Evolutionary conservation across 2,888 invertebrate species (phyloP), one percentile per base, ranked within the genome.

Genomic region (Asteroscopus sphinx): DNA sequence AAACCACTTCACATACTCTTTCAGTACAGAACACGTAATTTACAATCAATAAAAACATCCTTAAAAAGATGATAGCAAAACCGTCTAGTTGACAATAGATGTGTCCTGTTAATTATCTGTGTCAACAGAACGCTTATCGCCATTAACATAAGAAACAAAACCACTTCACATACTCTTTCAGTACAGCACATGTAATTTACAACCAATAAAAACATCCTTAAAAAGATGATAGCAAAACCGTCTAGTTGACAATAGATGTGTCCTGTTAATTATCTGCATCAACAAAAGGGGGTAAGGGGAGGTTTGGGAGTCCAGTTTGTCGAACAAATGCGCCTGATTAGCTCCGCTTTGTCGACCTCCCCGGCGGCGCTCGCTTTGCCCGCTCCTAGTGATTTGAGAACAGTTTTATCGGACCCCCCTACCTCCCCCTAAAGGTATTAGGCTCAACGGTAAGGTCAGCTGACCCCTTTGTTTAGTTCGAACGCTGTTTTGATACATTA

Each of bases 241-340:
- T 61, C 16, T 48, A 57, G 51, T 59, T 71, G 68, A 79, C 79
- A 83, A 83, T 82, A 80, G 81, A 81, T 82, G 80, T 82, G 81
- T 80, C 78, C 73, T 80, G 89, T 89, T 90, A 90, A 91, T 91
- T 91, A 91, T 89, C 86, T 83, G 85, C 85, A 85, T 82, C 81
- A 82, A 73, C 71, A 73, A 73, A 42, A 45, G 62, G 59, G 57
- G 32, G 57, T 45, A 49, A 54, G 28, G 52, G 63, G 68, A 49
- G 70, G 72, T 60, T 60, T 66, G 78, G 63, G 77, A 77, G 59
- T 56, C 67, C 81, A 85, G 88, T 88, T 89, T 89, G 88, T 86
- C 85, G 87, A 89, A 92, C 92, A 90, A 92, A 91, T 92, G 90
- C 86, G 83, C 86, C 89, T 92, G 92, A 92, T 93, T 92, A 92